Conservation (phyloP, 2,888 invertebrate genomes). For the Ceratothoa steindachneri region DNA sequence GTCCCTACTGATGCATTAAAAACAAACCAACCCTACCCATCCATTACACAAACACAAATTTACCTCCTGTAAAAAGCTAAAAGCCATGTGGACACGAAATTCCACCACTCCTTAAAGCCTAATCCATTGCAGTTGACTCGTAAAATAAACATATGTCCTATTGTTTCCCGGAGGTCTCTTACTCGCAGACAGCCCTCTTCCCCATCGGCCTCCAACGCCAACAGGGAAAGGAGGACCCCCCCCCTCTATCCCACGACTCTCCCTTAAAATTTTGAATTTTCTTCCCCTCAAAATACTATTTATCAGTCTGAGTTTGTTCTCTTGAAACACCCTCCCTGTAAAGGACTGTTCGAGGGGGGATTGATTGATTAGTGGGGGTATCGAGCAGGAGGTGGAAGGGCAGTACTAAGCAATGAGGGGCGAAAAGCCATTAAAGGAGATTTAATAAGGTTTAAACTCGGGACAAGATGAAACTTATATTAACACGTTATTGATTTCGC, state of each 20-base stretch:
- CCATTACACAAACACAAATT: no score
- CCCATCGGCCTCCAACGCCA: not conserved
- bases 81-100: not conserved
- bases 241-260: no score
- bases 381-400: not conserved
- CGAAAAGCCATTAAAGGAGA: not conserved
- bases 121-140: not conserved
- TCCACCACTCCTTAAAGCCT: not conserved
- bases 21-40: no score
- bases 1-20: not conserved
- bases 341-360: no score
- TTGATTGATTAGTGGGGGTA: not conserved
- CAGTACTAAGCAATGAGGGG: not conserved
- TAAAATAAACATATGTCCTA: not conserved
- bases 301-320: not conserved
- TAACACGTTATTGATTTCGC: no score
- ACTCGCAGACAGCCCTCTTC: not conserved
- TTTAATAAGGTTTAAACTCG: not conserved
- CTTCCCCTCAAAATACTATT: no score
- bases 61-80: no score
- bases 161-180: slow-evolving; percentile 8
- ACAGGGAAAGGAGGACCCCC: not conserved
- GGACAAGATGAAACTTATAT: not conserved
- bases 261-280: no score
- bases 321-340: no score